Conservation (phyloP, 2,113 vertebrate genomes). For the Cyanistes caeruleus region DNA sequence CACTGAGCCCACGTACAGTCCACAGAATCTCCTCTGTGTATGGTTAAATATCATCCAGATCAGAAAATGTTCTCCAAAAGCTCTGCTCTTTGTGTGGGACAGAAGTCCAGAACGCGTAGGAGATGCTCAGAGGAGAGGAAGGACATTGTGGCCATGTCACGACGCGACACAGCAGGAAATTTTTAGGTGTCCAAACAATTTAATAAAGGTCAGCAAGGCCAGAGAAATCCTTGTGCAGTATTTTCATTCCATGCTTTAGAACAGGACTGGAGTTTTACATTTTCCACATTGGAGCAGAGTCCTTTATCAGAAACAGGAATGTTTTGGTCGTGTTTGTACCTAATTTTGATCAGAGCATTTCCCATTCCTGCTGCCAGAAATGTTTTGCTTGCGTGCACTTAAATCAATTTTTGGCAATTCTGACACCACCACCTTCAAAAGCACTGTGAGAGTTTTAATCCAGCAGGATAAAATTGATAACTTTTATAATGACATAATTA, state of each 20-base stretch:
- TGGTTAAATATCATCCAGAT: background rate
- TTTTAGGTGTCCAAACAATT: background rate
- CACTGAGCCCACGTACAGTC: background rate
- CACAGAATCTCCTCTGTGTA: background rate
- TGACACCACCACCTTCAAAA: background rate
- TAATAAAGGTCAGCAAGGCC: background rate
- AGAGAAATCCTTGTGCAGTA: background rate
- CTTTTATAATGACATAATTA: background rate
- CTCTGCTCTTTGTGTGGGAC: background rate
- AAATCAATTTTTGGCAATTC: background rate
- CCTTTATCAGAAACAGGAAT: background rate
- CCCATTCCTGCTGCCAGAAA: background rate
- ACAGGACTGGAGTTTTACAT: background rate
- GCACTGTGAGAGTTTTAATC: background rate
- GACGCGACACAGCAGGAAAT: fast-evolving
- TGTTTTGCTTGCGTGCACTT: background rate
- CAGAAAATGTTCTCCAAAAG: background rate
- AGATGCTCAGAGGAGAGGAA: background rate
- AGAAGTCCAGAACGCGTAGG: background rate
- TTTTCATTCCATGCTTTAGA: background rate
- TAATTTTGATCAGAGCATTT: background rate
- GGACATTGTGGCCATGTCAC: fast-evolving
- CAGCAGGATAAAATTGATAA: background rate
- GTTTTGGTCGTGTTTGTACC: background rate
- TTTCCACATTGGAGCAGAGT: background rate